phyloP scores from a whole-genome alignment of 1,140 invertebrate species.

The Mactra quadrangularis region DNA sequence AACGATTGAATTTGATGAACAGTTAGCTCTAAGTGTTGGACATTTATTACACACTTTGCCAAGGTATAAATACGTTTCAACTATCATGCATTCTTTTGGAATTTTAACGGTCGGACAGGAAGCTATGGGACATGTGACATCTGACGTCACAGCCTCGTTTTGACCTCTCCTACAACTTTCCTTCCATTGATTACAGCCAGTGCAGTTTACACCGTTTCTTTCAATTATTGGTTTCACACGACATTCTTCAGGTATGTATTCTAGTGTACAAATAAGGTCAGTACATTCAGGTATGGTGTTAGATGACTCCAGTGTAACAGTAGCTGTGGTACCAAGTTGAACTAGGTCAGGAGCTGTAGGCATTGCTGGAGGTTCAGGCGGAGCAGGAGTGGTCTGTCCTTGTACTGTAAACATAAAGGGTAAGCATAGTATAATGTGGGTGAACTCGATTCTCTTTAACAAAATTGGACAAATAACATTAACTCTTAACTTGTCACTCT shows the following conservation, averaged over 20 bases:
- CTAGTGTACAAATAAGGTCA: constrained; percentile 29
- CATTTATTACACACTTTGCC: constrained; percentile 41
- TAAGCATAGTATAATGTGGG: too few species aligned
- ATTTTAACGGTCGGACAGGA: constrained; percentile 1
- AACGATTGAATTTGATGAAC: neutral
- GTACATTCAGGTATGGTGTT: neutral
- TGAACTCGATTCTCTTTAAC: too few species aligned
- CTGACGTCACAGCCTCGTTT: neutral
- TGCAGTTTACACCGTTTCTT: constrained; percentile 20
- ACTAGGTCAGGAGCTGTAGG: neutral
- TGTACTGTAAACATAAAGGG: constrained; percentile 11
- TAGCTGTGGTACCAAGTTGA: neutral
- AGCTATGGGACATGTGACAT: constrained; percentile 17
- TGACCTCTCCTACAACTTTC: constrained; percentile 5
- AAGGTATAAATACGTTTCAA: constrained; percentile 29
- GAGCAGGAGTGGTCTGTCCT: too few species aligned
- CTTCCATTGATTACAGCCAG: constrained; percentile 27
- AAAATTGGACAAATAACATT: too few species aligned
- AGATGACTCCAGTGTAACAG: neutral
- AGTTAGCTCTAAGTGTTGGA: neutral
- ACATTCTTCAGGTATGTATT: constrained; percentile 44
- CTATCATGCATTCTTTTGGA: constrained; percentile 11
- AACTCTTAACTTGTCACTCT: too few species aligned
- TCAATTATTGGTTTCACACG: neutral
- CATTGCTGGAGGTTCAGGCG: constrained; percentile 2